A percentile compares a stretch with the other conserved stretches of the same genome.
Conservation (phyloP, 2,888 invertebrate genomes). For the Drosophila cognata region DNA sequence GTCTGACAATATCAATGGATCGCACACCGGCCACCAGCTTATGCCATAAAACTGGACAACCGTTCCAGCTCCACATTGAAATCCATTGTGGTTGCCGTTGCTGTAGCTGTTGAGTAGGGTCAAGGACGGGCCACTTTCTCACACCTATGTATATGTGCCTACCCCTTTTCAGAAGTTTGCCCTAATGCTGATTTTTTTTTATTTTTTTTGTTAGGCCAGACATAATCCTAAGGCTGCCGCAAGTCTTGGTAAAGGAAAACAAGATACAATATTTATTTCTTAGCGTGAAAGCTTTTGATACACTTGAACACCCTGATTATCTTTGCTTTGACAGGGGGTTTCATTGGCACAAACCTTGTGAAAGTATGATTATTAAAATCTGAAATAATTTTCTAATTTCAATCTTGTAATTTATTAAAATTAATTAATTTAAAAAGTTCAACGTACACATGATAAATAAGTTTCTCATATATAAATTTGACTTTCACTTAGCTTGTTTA, state of each 20-base stretch:
- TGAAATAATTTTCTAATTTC: background rate
- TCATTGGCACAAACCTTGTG: background rate
- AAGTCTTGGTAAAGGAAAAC: background rate
- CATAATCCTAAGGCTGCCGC: constrained; percentile 14
- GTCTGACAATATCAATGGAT: constrained; percentile 41
- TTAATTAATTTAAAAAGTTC: background rate
- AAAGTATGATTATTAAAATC: background rate
- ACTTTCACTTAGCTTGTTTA: background rate
- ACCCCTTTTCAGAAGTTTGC: background rate
- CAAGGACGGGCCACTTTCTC: constrained; percentile 2
- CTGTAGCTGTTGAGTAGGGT: constrained; percentile 13
- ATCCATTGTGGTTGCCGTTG: constrained; percentile 27
- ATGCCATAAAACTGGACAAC: constrained; percentile 13
- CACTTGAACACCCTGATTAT: constrained; percentile 8
- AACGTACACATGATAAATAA: background rate
- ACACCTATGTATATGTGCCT: background rate
- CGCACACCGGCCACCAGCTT: constrained; percentile 17
- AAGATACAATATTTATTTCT: constrained; percentile 7
- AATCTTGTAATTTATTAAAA: background rate
- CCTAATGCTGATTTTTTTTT: constrained; percentile 8
- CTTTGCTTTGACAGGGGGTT: background rate
- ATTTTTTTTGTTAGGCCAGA: background rate
- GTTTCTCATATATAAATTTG: background rate
- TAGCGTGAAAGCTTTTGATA: constrained; percentile 14
- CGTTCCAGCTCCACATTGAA: constrained; percentile 27